These are phyloP conservation scores for Plemyria rubiginata DNA, from an alignment of 2,888 invertebrate genomes.

Conservation along the genomic window DNA sequence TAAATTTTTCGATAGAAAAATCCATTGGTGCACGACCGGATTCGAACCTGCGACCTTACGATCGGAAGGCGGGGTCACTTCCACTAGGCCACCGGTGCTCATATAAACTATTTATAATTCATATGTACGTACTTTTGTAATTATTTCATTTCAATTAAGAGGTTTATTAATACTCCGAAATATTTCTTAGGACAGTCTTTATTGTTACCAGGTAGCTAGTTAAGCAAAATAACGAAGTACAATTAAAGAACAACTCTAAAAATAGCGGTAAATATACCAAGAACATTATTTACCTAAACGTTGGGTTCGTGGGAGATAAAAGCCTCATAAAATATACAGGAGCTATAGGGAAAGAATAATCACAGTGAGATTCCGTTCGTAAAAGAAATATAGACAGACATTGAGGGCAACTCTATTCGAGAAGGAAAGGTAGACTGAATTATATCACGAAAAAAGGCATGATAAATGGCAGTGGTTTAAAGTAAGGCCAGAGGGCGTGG, in stretches of 20 bases:
- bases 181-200: conserved; percentile 70
- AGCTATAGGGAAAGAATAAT: conserved; percentile 28
- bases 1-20: no score
- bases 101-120: no score
- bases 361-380: conserved; percentile 20
- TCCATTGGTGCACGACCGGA: no score
- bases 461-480: no score
- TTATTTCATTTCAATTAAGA: no score
- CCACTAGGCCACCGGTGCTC: no score
- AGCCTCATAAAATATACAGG: conserved; percentile 43
- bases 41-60: no score
- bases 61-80: no score
- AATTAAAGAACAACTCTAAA: conserved; percentile 41
- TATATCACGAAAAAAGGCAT: no score
- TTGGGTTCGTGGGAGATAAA: conserved; percentile 34
- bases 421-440: background rate
- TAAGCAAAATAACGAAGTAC: conserved; percentile 68
- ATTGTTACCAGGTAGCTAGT: conserved; percentile 64
- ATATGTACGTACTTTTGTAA: no score
- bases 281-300: conserved; percentile 29
- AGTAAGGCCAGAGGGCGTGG: no score
- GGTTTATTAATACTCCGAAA: conserved; percentile 30
- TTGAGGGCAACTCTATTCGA: background rate
- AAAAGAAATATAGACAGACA: background rate
- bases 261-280: conserved; percentile 25